Conservation (phyloP, 2,888 invertebrate species). For the Drosophila pegasa region DNA sequence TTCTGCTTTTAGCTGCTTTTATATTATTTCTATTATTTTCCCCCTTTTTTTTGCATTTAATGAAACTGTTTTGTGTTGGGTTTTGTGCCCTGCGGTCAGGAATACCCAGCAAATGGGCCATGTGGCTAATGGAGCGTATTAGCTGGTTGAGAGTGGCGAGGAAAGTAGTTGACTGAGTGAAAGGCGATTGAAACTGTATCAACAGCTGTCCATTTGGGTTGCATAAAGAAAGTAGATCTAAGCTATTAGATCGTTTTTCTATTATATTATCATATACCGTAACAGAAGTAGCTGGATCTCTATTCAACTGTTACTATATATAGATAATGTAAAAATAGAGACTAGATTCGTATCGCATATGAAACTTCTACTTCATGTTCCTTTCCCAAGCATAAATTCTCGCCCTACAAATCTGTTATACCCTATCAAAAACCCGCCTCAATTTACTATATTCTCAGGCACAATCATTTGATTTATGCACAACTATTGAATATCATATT, state of each 20-base stretch:
- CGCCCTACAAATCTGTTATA: background rate
- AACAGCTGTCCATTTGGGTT: too few relatives aligned
- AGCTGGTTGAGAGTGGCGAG: too few relatives aligned
- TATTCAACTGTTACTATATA: too few relatives aligned
- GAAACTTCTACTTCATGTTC: background rate
- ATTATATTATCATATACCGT: too few relatives aligned
- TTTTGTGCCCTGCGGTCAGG: conserved; percentile 1
- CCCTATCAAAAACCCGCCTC: background rate
- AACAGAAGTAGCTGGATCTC: too few relatives aligned
- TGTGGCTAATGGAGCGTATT: background rate
- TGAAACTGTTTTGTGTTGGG: conserved; percentile 20
- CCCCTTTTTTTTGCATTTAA: conserved; percentile 37
- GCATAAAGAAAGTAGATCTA: background rate
- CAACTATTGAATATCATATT: background rate
- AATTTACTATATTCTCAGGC: background rate
- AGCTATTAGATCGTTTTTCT: too few relatives aligned
- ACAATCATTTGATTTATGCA: background rate
- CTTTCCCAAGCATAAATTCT: background rate
- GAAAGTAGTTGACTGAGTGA: too few relatives aligned
- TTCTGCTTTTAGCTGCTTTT: conserved; percentile 9
- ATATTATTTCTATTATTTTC: conserved; percentile 16
- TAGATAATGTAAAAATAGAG: too few relatives aligned
- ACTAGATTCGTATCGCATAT: too few relatives aligned
- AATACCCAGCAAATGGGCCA: conserved; percentile 1
- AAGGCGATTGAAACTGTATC: too few relatives aligned